Conservation (phyloP, 2,113 vertebrate genomes). For the Leptocoma aspasia region DNA sequence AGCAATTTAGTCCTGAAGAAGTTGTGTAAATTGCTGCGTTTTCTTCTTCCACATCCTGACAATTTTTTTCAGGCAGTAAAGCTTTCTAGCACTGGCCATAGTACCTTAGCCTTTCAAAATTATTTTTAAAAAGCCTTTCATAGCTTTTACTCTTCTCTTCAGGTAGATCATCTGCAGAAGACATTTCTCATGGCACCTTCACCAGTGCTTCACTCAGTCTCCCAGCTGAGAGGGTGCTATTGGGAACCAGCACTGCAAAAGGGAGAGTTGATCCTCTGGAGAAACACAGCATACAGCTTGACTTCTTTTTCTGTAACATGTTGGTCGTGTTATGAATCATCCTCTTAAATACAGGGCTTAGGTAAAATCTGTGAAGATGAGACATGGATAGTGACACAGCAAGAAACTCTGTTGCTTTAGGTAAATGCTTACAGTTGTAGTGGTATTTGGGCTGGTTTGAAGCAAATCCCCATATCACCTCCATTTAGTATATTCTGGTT, state of each 20-base stretch:
- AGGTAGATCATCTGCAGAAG: neutral
- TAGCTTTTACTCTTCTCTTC: neutral
- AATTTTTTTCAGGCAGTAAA: neutral
- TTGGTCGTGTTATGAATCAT: neutral
- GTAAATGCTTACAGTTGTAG: neutral
- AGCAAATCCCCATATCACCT: neutral
- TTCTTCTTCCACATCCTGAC: neutral
- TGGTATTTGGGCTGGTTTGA: neutral
- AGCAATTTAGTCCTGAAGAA: neutral
- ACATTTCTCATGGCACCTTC: neutral
- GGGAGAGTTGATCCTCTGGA: neutral
- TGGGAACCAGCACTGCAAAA: neutral
- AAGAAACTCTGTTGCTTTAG: neutral
- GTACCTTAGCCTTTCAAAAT: neutral
- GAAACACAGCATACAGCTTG: neutral
- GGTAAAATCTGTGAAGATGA: neutral
- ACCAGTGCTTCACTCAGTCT: neutral
- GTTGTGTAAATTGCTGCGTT: neutral
- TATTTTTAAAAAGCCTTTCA: neutral
- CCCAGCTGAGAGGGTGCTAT: neutral
- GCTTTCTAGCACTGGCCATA: neutral
- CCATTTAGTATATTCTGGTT: neutral
- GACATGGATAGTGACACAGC: neutral
- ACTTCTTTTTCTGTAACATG: neutral
- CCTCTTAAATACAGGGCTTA: neutral